A percentile compares a stretch with the other conserved stretches of the same genome.
phyloP scores from a whole-genome alignment of 2,113 vertebrate species.

The Oreochromis aureus region DNA sequence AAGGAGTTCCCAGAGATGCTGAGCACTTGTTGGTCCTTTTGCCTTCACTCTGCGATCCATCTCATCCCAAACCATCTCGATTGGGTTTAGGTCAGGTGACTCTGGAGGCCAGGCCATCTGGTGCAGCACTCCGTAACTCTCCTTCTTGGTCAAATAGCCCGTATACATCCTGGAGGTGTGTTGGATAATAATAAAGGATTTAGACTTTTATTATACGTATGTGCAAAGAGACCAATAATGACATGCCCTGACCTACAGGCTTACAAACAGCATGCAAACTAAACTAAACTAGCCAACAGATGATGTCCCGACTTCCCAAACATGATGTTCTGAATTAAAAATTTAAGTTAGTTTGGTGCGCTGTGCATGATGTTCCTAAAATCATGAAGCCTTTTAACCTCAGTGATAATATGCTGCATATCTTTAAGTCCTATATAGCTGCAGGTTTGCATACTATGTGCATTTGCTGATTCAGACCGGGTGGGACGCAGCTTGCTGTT shows the following conservation, averaged over 20 bases:
- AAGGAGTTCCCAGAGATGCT: neutral
- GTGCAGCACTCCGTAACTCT: neutral
- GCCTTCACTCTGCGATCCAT: neutral
- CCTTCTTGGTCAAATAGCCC: neutral
- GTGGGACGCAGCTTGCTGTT: conserved; percentile 8
- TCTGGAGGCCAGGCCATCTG: neutral
- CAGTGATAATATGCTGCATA: neutral
- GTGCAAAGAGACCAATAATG: neutral
- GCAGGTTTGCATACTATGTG: neutral
- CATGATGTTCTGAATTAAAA: neutral
- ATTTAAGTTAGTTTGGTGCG: neutral
- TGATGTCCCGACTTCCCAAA: neutral
- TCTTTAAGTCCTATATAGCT: neutral
- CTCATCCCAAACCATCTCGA: neutral
- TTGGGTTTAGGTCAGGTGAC: neutral
- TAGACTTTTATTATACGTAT: neutral
- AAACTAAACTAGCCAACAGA: neutral
- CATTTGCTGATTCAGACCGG: conserved; percentile 24
- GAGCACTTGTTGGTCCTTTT: neutral
- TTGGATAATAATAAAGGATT: neutral
- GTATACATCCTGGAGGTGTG: neutral
- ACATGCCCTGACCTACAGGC: neutral
- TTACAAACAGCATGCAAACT: neutral
- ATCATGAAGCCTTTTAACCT: neutral
- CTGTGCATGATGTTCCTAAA: neutral